phyloP scores from a whole-genome alignment of 2,888 invertebrate species.

The Dicyrtoma fusca region DNA sequence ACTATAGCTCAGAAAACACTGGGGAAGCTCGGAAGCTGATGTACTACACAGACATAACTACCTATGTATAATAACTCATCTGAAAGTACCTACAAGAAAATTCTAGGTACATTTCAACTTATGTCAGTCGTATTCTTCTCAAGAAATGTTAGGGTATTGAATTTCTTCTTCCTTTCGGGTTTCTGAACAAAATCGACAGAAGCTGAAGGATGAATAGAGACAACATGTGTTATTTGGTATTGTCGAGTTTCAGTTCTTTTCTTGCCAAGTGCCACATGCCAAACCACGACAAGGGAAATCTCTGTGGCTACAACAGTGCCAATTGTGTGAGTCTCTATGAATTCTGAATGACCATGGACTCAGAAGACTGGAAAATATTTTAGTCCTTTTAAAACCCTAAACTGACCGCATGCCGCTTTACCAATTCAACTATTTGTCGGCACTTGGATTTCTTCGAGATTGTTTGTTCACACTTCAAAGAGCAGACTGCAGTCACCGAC shows the following conservation, averaged over 20 bases:
- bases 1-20: too few relatives aligned
- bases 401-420: constrained; percentile 31
- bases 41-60: too few relatives aligned
- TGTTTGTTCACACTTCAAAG: constrained; percentile 23
- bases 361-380: constrained; percentile 2
- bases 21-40: too few relatives aligned
- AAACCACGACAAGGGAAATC: constrained; percentile 24
- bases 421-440: constrained; percentile 24
- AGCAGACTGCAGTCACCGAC: constrained; percentile 14
- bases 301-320: constrained; percentile 28
- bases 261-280: constrained; percentile 25
- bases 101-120: not conserved
- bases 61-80: too few relatives aligned
- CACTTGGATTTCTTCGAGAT: constrained; percentile 2
- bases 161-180: constrained; percentile 16
- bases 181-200: constrained; percentile 24
- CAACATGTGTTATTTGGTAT: constrained; percentile 26
- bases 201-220: constrained; percentile 17
- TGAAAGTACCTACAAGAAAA: not conserved
- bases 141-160: constrained; percentile 1
- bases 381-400: constrained; percentile 16
- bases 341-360: not conserved
- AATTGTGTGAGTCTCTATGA: constrained; percentile 25
- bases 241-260: constrained; percentile 20
- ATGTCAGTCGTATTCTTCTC: not conserved